Base-by-base conservation (phyloP, 2,888 invertebrate genomes). In the Operophtera brumata region DNA sequence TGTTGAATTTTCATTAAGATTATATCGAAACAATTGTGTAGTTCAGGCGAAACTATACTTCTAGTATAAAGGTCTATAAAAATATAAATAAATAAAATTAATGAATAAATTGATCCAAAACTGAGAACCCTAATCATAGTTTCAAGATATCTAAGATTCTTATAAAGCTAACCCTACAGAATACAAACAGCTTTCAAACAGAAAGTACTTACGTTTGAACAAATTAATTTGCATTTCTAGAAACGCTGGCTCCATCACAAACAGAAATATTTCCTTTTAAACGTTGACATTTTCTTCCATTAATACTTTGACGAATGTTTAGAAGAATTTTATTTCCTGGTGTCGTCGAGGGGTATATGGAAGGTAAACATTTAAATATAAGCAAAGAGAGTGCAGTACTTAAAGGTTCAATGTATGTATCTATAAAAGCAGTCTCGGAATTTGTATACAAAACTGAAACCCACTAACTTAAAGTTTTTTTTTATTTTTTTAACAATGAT, bases 281-380 rank as follows among this genome's bases (percentile, higher is more conserved):
- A 64, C 60, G 65, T 62, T 50, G 62, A 60, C 64, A 66, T 66
- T 66, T 65, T 58, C 62, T 57, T 61, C 50, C 62, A 63, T 72
- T 65, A 67, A 70, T 70, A 66, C 66, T 65, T 65, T 66, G 67
- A 66, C 67, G 58, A 41, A 39, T 47, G 47, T 59, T 64, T 61
- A 57, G 62, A 70, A 65, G 63, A 62, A 61, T 62, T 62, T 55
- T 46, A 52, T 59, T 54, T 59, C 42, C 1, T 2, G 5, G 9
- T 30, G 1, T 1, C 7, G 0, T 30, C 9, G 5, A 8, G 9
- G 7, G 7, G 30, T 30, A 7, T 2, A n/a, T n/a, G n/a, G n/a
- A n/a, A 28, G 1, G 6, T 30, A 1, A 9, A 9, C 9, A 0
- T 9, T 30, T 9, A 8, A 7, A 20, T 3, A 9, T 9, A 9